Base-by-base conservation (phyloP, 1,140 invertebrate genomes). In the Panulirus ornatus region DNA sequence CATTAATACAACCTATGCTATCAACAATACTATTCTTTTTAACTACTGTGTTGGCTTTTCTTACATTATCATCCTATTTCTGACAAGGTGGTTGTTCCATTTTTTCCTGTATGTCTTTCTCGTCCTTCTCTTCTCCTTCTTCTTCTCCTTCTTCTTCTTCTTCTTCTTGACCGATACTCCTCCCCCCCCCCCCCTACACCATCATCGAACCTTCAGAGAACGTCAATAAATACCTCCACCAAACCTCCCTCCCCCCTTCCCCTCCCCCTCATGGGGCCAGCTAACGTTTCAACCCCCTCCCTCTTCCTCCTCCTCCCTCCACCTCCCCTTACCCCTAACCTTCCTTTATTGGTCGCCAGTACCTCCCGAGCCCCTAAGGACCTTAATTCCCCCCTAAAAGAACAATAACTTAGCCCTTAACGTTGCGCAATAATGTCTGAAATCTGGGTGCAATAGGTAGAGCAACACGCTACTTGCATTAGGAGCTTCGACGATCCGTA, bases 401-500 rank as follows among this genome's bases (percentile, higher is more conserved):
- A 79, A 79, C 76, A 88, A 88, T 88, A 88, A 79, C 75, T 88
- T 47, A 70, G 75, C 54, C 85, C 75, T 88, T 88, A 78, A 79
- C 58, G 75, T 30, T 63, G 34, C 76, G 51, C 75, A 88, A 78
- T 81, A 79, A 79, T 44, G 85, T 88, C 75, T 78, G 85, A 78
- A 78, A 88, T 76, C 73, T 88, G 85, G 16, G 44, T 42, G 73
- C 54, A 78, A 36, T 44, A 63, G 38, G 11, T 44, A 40, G 70
- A 70, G 78, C 66, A 88, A 88, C 87, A 88, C 66, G 87, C 79
- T 88, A 81, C 87, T 88, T 82, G 87, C 87, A 88, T 88, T 88
- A 88, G 87, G 78, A 81, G 36, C 54, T 27, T 71, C 66, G 44
- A 42, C 76, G 58, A 88, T 71, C 78, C 44, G 84, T 76, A 58